Base-by-base conservation (phyloP, 2,888 invertebrate species). In the Entomobrya proxima region DNA sequence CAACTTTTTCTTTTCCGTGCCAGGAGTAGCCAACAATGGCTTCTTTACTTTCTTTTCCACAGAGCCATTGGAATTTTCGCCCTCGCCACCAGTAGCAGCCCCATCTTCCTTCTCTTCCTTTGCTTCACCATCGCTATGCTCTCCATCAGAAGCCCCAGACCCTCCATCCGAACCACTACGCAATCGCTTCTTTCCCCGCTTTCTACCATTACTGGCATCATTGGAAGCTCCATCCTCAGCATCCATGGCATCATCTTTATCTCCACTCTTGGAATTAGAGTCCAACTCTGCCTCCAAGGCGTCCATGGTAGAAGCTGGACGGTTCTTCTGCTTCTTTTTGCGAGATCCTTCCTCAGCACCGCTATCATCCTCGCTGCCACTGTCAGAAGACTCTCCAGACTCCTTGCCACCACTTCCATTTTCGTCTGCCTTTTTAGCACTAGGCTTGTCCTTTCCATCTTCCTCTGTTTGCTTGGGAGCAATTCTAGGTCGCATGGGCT, bases 131-230 rank as follows among this genome's bases (percentile, higher is more conserved):
- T 88, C 90, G 35, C 91, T 91, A 75, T 91, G 91, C 64, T 82
- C 85, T 6, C 92, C 91, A 15, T 91, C 91, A 13, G 83, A 87
- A 58, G 91, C 91, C 3, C 84, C 85, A n/a, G 83, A 76, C 30
- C 78, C 79, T 0, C 72, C 79, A 35, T 88, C 88, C 4, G 88
- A 88, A 5, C 86, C 88, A 3, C 91, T 91, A 92, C 90, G 92
- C 92, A 89, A 93, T 92, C 90, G 92, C 90, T 79, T 92, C 92
- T 52, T 92, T 91, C 72, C 93, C 21, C 47, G 85, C 89, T 89
- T 83, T 89, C 84, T 88, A 79, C 88, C 93, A 89, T 93, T 44
- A 30, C 81, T 74, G 18, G 69, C 93, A 89, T 93, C 55, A 55
- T 85, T 85, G 11, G 50, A 50, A 27, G 55, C 11, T 40, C 21